Percentiles rank a stretch among this genome's conserved stretches.
Conservation (phyloP, 2,113 vertebrate species). For the Mungos mungo region DNA sequence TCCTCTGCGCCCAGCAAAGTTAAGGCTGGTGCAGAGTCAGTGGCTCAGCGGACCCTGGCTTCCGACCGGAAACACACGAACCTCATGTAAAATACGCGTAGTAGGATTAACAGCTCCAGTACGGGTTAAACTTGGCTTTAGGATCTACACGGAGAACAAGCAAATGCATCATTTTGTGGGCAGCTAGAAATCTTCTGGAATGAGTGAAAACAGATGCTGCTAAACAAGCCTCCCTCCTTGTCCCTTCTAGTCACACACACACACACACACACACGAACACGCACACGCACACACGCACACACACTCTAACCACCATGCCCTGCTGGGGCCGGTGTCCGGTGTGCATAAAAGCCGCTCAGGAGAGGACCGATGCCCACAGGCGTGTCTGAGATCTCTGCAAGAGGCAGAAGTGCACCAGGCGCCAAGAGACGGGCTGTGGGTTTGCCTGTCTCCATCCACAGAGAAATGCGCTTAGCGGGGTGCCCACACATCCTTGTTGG, state of each 20-base stretch:
- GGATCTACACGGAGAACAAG: constrained; percentile 65
- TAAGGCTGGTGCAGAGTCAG: not conserved
- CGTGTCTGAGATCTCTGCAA: not conserved
- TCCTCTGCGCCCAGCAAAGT: not conserved
- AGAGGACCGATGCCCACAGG: accelerated
- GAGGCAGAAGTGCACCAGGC: not conserved
- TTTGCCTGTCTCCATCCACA: not conserved
- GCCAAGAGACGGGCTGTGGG: accelerated
- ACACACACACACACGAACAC: not conserved
- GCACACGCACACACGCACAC: accelerated
- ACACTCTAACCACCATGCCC: not conserved
- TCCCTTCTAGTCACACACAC: not conserved
- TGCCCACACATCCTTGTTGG: not conserved
- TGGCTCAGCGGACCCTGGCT: not conserved
- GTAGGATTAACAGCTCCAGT: not conserved
- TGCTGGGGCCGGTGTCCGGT: not conserved
- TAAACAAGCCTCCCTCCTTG: constrained; percentile 39
- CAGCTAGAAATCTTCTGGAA: constrained; percentile 77
- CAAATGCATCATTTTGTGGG: constrained; percentile 72
- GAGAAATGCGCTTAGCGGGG: not conserved
- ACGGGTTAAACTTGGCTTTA: constrained; percentile 30
- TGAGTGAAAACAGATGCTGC: constrained; percentile 78
- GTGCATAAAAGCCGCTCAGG: not conserved
- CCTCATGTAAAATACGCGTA: not conserved
- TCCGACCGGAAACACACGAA: not conserved